phyloP scores from a whole-genome alignment of 2,888 invertebrate species.

The Drosophila parthenogenetica region DNA sequence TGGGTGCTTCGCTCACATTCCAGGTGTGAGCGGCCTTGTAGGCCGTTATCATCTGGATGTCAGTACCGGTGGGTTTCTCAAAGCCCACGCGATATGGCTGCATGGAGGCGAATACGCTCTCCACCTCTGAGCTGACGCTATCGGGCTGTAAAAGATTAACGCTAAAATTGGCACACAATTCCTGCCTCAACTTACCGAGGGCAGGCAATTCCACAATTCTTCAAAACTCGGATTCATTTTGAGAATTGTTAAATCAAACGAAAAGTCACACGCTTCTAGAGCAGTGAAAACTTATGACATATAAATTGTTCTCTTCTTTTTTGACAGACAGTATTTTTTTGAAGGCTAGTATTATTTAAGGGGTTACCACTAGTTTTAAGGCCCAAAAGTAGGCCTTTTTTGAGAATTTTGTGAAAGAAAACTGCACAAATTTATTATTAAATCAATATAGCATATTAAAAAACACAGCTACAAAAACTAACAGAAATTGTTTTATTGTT shows the following conservation, averaged over 20 bases:
- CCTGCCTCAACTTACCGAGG: conserved; percentile 22
- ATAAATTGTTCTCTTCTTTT: not conserved
- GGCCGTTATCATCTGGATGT: conserved; percentile 23
- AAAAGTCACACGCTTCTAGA: not conserved
- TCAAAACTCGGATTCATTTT: conserved; percentile 42
- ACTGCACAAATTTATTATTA: too few relatives aligned
- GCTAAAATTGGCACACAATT: not conserved
- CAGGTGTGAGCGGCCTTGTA: conserved; percentile 38
- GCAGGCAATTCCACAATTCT: conserved; percentile 28
- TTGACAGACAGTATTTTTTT: conserved; percentile 1
- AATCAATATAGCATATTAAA: too few relatives aligned
- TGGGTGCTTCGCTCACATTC: not conserved
- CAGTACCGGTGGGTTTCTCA: conserved; percentile 6
- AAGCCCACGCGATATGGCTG: conserved; percentile 24
- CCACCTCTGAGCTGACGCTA: not conserved
- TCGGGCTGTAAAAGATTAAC: not conserved
- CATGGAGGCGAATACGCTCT: conserved; percentile 43
- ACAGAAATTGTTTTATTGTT: too few relatives aligned
- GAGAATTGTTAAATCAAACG: not conserved
- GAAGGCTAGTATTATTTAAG: too few relatives aligned
- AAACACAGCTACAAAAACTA: too few relatives aligned
- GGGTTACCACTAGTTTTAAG: too few relatives aligned
- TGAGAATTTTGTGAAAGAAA: too few relatives aligned
- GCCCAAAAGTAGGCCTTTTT: too few relatives aligned
- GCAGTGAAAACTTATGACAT: not conserved